Conservation (phyloP, 2,888 invertebrate species). For the Brachycybe producta region DNA sequence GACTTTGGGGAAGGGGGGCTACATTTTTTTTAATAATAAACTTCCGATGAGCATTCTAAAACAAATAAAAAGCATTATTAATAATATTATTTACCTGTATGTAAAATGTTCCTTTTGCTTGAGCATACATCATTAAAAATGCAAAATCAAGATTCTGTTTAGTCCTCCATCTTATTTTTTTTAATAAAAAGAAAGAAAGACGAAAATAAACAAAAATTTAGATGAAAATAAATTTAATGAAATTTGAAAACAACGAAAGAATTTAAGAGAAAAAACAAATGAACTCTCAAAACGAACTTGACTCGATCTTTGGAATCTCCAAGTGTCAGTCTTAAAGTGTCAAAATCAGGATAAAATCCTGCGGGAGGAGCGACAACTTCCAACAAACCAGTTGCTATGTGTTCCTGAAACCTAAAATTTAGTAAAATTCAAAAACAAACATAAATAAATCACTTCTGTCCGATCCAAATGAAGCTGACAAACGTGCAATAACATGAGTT, state of each 20-base stretch:
- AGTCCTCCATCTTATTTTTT: slow-evolving; percentile 71
- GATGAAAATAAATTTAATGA: not conserved
- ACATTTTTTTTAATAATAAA: no score
- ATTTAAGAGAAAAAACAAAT: not conserved
- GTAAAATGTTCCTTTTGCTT: slow-evolving; percentile 74
- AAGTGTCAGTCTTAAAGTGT: slow-evolving; percentile 58
- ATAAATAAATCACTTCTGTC: no score
- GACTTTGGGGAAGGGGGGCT: no score
- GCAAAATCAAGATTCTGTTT: slow-evolving; percentile 91
- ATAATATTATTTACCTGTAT: slow-evolving; percentile 39
- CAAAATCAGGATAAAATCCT: slow-evolving; percentile 76
- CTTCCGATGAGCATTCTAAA: no score
- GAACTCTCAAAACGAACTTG: slow-evolving; percentile 27
- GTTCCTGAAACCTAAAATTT: slow-evolving; percentile 55
- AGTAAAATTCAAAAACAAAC: not conserved
- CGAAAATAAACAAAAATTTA: not conserved
- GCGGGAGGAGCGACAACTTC: slow-evolving; percentile 77
- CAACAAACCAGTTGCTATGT: slow-evolving; percentile 64
- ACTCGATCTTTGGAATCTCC: slow-evolving; percentile 69
- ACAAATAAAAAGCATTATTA: no score
- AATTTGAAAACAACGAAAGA: not conserved
- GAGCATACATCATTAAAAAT: slow-evolving; percentile 86
- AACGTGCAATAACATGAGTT: no score
- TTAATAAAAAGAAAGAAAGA: no score
- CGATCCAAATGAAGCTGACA: no score